These are phyloP conservation scores for Octodon degus DNA, from an alignment of 2,113 vertebrate genomes.

Conservation along the genomic window DNA sequence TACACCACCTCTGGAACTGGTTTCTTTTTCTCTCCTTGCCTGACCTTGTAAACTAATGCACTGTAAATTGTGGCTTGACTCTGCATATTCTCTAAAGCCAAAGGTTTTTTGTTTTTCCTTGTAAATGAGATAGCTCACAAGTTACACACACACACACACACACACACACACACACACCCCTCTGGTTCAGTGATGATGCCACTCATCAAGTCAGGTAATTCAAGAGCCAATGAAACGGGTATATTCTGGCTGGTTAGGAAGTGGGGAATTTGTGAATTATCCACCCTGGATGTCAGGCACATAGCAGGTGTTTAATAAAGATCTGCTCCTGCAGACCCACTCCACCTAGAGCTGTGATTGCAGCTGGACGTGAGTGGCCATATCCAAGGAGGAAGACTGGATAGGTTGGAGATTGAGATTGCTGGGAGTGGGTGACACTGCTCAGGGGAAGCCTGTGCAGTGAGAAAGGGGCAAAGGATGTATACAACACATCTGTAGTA, in stretches of 20 bases:
- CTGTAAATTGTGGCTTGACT: slow-evolving; percentile 43
- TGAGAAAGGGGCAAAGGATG: not conserved
- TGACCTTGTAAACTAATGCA: slow-evolving; percentile 63
- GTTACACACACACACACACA: not conserved
- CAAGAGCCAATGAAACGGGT: not conserved
- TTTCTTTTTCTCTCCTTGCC: slow-evolving; percentile 39
- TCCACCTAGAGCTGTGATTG: not conserved
- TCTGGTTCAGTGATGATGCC: not conserved
- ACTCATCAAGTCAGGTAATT: not conserved
- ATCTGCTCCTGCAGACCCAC: not conserved
- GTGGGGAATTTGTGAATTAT: not conserved
- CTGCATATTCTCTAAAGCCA: not conserved
- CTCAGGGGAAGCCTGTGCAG: not conserved
- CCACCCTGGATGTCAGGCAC: not conserved
- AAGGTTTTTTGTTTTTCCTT: not conserved
- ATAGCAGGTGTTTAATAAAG: not conserved
- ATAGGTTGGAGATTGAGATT: not conserved
- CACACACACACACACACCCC: not conserved
- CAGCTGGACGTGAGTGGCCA: not conserved
- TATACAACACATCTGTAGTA: not conserved
- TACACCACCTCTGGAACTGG: not conserved
- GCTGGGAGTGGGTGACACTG: not conserved
- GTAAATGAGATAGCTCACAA: slow-evolving; percentile 33
- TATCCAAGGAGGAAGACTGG: not conserved
- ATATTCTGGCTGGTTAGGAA: not conserved